phyloP scores from a whole-genome alignment of 2,888 invertebrate species.

The Caenorhabditis uteleia region DNA sequence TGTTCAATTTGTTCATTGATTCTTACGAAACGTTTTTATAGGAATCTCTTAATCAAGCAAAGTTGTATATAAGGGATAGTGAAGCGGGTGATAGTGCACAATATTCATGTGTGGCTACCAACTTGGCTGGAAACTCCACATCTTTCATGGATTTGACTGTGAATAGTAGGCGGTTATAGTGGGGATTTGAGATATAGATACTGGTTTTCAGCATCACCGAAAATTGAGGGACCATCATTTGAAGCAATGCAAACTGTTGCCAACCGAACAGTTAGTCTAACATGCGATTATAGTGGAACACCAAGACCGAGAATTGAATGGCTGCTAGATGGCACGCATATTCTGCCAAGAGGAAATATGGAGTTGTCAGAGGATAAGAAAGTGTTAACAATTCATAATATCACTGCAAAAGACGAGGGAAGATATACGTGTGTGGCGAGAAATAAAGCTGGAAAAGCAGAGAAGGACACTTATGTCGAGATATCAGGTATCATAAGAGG shows the following conservation, averaged over 20 bases:
- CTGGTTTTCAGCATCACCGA: slow-evolving; percentile 73
- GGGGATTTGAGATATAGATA: background rate
- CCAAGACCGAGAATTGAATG: slow-evolving; percentile 45
- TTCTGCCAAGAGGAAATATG: slow-evolving; percentile 33
- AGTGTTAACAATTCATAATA: slow-evolving; percentile 25
- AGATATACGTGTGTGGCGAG: slow-evolving; percentile 71
- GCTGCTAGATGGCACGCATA: slow-evolving; percentile 57
- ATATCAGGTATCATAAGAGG: slow-evolving; percentile 49
- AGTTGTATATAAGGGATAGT: slow-evolving; percentile 58
- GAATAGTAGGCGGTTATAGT: slow-evolving; percentile 45
- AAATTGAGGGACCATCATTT: slow-evolving; percentile 63
- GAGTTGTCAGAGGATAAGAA: slow-evolving; percentile 31
- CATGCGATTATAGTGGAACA: slow-evolving; percentile 66
- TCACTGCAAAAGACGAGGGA: slow-evolving; percentile 67
- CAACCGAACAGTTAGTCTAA: slow-evolving; percentile 70
- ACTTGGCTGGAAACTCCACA: slow-evolving; percentile 76
- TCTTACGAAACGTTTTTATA: slow-evolving; percentile 26
- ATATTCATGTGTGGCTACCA: slow-evolving; percentile 76
- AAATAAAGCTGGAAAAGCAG: slow-evolving; percentile 71
- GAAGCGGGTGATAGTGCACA: slow-evolving; percentile 74
- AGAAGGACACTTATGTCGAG: slow-evolving; percentile 65
- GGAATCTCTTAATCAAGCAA: slow-evolving; percentile 54
- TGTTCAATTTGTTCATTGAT: background rate
- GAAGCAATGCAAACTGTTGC: slow-evolving; percentile 68
- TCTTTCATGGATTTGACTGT: slow-evolving; percentile 74